Conservation (phyloP, 2,888 invertebrate genomes). For the Ectropis crepuscularia region DNA sequence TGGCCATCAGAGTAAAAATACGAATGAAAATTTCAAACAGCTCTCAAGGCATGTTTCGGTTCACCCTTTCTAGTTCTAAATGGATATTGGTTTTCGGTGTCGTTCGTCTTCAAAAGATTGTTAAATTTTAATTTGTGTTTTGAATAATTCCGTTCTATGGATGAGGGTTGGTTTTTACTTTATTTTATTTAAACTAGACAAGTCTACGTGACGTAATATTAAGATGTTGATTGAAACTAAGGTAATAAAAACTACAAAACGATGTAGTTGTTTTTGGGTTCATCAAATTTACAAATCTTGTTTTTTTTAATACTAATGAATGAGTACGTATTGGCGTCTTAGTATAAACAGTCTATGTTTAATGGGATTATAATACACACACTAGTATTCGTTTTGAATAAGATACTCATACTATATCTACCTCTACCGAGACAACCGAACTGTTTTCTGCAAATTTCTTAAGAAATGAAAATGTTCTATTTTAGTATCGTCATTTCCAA, state of each 20-base stretch:
- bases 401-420: too few relatives aligned
- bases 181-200: not conserved
- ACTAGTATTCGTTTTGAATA: too few relatives aligned
- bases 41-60: constrained; percentile 66
- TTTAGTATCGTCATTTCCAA: too few relatives aligned
- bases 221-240: not conserved
- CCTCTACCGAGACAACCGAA: too few relatives aligned
- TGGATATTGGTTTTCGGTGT: constrained; percentile 68
- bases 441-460: too few relatives aligned
- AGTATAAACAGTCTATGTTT: too few relatives aligned
- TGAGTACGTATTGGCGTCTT: too few relatives aligned
- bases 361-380: too few relatives aligned
- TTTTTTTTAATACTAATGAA: too few relatives aligned
- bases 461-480: too few relatives aligned
- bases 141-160: constrained; percentile 17
- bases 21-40: constrained; percentile 77
- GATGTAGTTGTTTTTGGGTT: too few relatives aligned
- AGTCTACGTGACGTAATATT: not conserved
- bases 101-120: constrained; percentile 57
- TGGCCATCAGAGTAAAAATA: constrained; percentile 65
- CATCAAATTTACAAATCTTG: too few relatives aligned
- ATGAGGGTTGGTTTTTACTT: not conserved
- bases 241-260: not conserved
- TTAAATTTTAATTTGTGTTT: constrained; percentile 61
- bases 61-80: constrained; percentile 74